Conservation (phyloP, 2,797 vertebrate genomes). For the Vespertilio murinus region DNA sequence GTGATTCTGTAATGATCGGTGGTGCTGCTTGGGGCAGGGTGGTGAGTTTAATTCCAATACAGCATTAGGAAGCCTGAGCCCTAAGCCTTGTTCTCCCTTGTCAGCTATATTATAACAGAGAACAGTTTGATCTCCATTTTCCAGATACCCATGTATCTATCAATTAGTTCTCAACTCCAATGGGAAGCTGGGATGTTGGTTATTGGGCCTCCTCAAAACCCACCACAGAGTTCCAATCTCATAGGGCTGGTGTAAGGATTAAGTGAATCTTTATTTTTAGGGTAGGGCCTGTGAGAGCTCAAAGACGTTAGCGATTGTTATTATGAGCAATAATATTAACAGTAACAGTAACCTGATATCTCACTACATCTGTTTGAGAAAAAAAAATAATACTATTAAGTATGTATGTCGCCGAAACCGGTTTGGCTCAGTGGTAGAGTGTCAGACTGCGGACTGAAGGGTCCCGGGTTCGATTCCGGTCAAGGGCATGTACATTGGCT, state of each 20-base stretch:
- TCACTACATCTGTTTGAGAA: neutral
- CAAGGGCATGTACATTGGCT: too few species aligned
- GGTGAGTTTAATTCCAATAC: neutral
- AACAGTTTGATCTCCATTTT: neutral
- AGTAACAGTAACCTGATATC: neutral
- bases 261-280: constrained; percentile 31
- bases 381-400: neutral
- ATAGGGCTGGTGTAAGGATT: neutral
- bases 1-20: neutral
- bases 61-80: neutral
- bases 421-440: too few species aligned
- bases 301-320: neutral
- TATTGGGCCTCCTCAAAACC: neutral
- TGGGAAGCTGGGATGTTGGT: neutral
- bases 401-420: neutral
- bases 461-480: too few species aligned
- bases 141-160: neutral
- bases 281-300: neutral
- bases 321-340: neutral
- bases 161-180: neutral
- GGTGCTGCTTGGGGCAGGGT: neutral
- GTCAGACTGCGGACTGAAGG: too few species aligned
- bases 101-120: neutral
- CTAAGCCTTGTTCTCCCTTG: neutral
- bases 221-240: neutral